Base-by-base conservation (phyloP, 2,797 vertebrate species). In the Myotis findleyi region DNA sequence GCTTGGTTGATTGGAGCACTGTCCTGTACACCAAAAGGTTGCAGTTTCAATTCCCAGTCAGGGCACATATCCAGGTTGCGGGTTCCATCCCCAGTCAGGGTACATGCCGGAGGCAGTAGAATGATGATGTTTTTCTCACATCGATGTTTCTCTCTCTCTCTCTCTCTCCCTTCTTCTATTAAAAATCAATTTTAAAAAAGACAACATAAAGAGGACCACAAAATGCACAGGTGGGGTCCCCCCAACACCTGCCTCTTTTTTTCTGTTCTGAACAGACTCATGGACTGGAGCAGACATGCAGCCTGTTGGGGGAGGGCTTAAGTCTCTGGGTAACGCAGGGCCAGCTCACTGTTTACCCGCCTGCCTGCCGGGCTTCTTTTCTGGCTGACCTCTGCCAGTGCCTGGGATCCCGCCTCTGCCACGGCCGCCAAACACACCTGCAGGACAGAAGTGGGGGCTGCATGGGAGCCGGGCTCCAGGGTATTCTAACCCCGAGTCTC, bases 281-380 rank as follows among this genome's bases (percentile, higher is more conserved):
- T 0, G 17, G 66, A 2, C 38, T 38, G n/a, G 69, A 49, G 21
- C 1, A 59, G 49, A 53, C 11, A 9, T 6, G 23, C 21, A 3
- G 77, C 47, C 38, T 36, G 12, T 9, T 20, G 82, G 12, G 44
- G 68, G 4, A 41, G 33, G 0, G 41, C 68, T n/a, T 12, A 5
- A 7, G 96, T 95, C 96, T 95, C 94, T 3, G 2, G 87, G 44
- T 71, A 6, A 5, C 53, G 1, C 0, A 51, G 72, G 20, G 33
- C 0, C 2, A 0, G 27, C 84, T 99, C 98, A 99, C 94, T 99
- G 99, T 98, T 99, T 99, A 77, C 99, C 99, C 0, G 99, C 98
- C 75, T 99, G 99, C 94, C 99, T 99, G 87, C 99, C 99, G 0
- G 98, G 98, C 97, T 99, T 99, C 86, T 99, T 99, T 69, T 99